phyloP scores from a whole-genome alignment of 2,113 vertebrate genomes.

The Thunnus maccoyii region DNA sequence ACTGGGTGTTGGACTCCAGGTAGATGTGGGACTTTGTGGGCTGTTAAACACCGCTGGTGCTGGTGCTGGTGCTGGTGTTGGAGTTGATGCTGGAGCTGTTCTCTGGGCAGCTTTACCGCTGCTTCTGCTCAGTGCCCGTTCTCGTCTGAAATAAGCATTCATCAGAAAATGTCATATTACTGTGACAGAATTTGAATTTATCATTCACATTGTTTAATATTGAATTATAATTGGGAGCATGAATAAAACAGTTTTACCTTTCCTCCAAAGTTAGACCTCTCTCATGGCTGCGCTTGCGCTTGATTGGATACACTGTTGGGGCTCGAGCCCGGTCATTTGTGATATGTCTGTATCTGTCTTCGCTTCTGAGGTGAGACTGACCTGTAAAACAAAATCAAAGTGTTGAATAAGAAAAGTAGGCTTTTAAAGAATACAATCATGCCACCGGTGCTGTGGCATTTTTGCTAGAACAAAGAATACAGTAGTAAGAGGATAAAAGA shows the following conservation, averaged over 20 bases:
- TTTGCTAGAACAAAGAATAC: neutral
- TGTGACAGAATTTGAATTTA: neutral
- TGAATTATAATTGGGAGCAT: neutral
- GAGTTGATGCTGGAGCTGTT: constrained; percentile 26
- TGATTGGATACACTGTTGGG: constrained; percentile 77
- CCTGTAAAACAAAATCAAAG: constrained; percentile 66
- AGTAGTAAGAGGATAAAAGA: neutral
- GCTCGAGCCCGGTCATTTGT: constrained; percentile 78
- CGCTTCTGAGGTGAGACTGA: constrained; percentile 85
- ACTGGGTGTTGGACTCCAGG: constrained; percentile 81
- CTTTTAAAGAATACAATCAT: neutral
- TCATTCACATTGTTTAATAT: neutral
- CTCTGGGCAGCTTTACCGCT: constrained; percentile 65
- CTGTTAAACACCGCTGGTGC: constrained; percentile 55
- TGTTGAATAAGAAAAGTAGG: neutral
- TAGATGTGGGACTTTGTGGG: constrained; percentile 79
- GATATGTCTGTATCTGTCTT: constrained; percentile 85
- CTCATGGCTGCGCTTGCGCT: constrained; percentile 83
- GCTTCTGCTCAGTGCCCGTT: constrained; percentile 80
- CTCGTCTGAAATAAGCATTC: constrained; percentile 74
- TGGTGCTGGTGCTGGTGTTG: constrained; percentile 23
- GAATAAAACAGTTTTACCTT: constrained; percentile 54
- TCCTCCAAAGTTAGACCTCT: constrained; percentile 80
- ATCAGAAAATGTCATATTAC: constrained; percentile 2
- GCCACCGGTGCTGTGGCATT: neutral